These are phyloP conservation scores for Aspiorhynchus laticeps DNA, from an alignment of 2,113 vertebrate species.

Conservation along the genomic window DNA sequence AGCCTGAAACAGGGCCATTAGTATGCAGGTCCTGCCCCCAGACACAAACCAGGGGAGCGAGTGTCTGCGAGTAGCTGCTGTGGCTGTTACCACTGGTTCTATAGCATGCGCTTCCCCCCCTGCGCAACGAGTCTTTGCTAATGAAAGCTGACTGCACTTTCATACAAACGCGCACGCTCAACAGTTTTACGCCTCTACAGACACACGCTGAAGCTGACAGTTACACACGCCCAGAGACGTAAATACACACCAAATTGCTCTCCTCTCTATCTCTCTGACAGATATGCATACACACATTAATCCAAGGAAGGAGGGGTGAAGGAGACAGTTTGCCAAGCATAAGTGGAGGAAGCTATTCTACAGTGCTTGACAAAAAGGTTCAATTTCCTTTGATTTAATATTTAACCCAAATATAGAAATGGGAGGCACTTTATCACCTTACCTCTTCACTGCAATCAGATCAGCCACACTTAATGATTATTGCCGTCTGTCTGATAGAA, in stretches of 20 bases:
- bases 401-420: conserved; percentile 45
- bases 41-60: conserved; percentile 36
- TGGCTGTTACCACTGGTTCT: not conserved
- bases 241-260: conserved; percentile 42
- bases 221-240: conserved; percentile 1
- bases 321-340: conserved; percentile 27
- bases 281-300: conserved; percentile 30
- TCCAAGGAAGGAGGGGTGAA: not conserved
- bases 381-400: conserved; percentile 55
- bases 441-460: conserved; percentile 54
- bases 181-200: conserved; percentile 32
- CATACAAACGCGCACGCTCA: conserved; percentile 23
- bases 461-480: conserved; percentile 50
- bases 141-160: conserved; percentile 47
- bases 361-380: conserved; percentile 28
- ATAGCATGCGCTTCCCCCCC: not conserved
- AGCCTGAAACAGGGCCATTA: conserved; percentile 47
- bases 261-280: conserved; percentile 29
- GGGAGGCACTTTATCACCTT: conserved; percentile 27
- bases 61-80: conserved; percentile 16
- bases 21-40: conserved; percentile 51
- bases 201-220: conserved; percentile 25
- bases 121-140: conserved; percentile 44
- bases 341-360: conserved; percentile 42
- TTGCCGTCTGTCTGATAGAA: conserved; percentile 33